phyloP scores from a whole-genome alignment of 2,113 vertebrate species.

The Nerophis ophidion region DNA sequence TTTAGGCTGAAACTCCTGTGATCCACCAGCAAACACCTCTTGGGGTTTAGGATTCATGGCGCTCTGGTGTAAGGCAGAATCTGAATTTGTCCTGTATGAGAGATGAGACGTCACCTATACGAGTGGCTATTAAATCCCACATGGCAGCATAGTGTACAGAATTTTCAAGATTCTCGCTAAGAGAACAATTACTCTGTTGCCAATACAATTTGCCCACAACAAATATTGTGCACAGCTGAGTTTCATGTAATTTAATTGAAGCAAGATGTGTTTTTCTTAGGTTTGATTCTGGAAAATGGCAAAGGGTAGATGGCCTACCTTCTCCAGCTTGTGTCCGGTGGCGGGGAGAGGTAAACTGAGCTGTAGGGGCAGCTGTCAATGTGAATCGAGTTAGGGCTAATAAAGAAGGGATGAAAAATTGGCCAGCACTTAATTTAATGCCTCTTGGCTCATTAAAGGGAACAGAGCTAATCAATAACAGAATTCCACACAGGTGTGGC shows the following conservation, averaged over 20 bases:
- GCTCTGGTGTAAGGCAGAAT: conserved; percentile 97
- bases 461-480: conserved; percentile 13
- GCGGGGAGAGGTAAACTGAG: conserved; percentile 93
- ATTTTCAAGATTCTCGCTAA: not conserved
- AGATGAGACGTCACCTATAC: conserved; percentile 30
- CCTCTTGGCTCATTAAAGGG: conserved; percentile 9
- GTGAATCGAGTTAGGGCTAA: conserved; percentile 80
- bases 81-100: conserved; percentile 88
- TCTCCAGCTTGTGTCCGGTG: conserved; percentile 95
- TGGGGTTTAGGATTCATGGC: conserved; percentile 85
- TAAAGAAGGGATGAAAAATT: conserved; percentile 32
- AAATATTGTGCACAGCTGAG: not conserved
- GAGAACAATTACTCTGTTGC: conserved; percentile 6
- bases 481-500: conserved; percentile 8
- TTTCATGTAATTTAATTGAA: conserved; percentile 3
- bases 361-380: conserved; percentile 97
- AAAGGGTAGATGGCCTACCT: conserved; percentile 73
- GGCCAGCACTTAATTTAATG: conserved; percentile 15
- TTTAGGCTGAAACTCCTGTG: conserved; percentile 90
- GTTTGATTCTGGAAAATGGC: conserved; percentile 17
- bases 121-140: conserved; percentile 14
- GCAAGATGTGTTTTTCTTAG: not conserved
- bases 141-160: not conserved
- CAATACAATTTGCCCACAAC: not conserved
- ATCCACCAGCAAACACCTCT: conserved; percentile 83